Evolutionary conservation across 2,888 invertebrate genomes (phyloP), one percentile per base, ranked within the genome.

Genomic region (Lissonota sp.): DNA sequence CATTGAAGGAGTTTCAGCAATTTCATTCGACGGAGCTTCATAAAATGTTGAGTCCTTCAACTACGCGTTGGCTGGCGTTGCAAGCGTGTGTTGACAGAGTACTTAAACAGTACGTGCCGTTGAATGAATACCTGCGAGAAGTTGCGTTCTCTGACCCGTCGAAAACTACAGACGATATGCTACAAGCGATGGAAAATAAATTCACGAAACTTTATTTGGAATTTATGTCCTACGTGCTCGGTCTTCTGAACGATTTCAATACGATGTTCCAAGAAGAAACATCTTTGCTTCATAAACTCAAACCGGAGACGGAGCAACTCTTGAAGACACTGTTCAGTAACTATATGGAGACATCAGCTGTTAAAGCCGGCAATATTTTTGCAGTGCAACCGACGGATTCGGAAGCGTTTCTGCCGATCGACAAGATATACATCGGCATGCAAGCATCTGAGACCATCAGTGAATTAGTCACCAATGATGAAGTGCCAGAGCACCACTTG

Each of bases 1-100:
- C 87, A 81, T 86, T 90, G 26, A 78, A 83, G 80, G 87, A 91
- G 74, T 88, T 90, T 73, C 90, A 91, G 83, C 57, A 78, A 46
- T 89, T 89, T 82, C 90, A 90, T 75, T 12, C 88, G 55, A 83
- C 84, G 2, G 87, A 89, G 40, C 87, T 90, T 1, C 89, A 91
- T 63, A 88, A 89, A 88, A 91, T 69, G 90, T 6, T 74, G 5
- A 46, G 12, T 57, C 74, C 74, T 55, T 6, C 57, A 14, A 74
- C 14, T 37, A 74, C 90, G 42, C 74, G 89, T 51, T 91, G 90
- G 90, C 85, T 91, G 6, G 91, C 90, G 7, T 16, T 89, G 44
- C 87, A 91, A 85, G 82, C 79, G 10, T 90, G 88, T 83, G 87
- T 90, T 5, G 87, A 89, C 72, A 82, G 91, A 55, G 86, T 91